phyloP scores from a whole-genome alignment of 2,797 vertebrate species.

The Sardinella longiceps region DNA sequence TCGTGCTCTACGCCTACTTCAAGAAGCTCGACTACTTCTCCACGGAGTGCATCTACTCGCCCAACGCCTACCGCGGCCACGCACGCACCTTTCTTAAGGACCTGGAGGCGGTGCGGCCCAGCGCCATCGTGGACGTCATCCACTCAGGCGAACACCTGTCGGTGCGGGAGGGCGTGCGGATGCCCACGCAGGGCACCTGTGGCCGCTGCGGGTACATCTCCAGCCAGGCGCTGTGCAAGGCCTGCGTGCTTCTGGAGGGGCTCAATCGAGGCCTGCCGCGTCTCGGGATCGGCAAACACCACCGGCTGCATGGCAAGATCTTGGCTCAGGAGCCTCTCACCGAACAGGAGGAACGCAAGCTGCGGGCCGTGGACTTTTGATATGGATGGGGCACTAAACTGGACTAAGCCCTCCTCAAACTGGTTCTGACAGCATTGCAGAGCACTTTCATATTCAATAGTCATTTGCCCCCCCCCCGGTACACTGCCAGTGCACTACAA shows the following conservation, averaged over 20 bases:
- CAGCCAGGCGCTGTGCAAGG: constrained; percentile 86
- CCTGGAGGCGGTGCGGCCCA: constrained; percentile 79
- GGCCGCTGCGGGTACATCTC: constrained; percentile 86
- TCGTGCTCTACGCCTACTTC: constrained; percentile 91
- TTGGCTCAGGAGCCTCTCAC: constrained; percentile 75
- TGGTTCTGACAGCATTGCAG: too few species aligned
- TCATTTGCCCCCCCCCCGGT: too few species aligned
- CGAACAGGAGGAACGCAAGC: constrained; percentile 69
- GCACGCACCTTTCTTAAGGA: constrained; percentile 85
- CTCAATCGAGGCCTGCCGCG: constrained; percentile 84
- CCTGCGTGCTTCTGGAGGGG: constrained; percentile 87
- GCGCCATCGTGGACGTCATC: constrained; percentile 85
- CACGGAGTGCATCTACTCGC: constrained; percentile 88
- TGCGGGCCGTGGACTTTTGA: constrained; percentile 75
- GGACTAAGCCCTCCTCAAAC: not conserved
- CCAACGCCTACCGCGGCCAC: constrained; percentile 89
- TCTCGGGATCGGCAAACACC: constrained; percentile 86
- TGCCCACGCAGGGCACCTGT: constrained; percentile 81
- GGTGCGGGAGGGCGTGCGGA: constrained; percentile 77
- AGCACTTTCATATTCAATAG: too few species aligned
- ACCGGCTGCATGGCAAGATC: constrained; percentile 78
- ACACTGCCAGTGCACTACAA: too few species aligned
- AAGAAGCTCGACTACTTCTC: constrained; percentile 90
- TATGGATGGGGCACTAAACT: not conserved
- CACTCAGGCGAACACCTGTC: constrained; percentile 88